Evolutionary conservation across 2,888 invertebrate genomes (phyloP).

Genomic region (Phalera bucephala): DNA sequence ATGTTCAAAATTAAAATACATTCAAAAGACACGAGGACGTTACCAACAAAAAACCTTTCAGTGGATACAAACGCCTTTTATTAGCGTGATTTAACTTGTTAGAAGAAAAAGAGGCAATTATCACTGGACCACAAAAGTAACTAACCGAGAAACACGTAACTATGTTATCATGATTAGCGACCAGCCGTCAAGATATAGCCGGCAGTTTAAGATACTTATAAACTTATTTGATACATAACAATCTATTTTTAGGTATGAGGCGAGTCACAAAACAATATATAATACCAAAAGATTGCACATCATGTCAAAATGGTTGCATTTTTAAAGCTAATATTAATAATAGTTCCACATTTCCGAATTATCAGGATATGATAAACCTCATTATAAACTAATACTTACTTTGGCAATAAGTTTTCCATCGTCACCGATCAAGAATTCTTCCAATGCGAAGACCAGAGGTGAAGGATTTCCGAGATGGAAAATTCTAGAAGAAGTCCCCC

Average conservation of each 20-base stretch:
- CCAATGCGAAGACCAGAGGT: slow-evolving; percentile 72
- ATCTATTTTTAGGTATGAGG: neutral
- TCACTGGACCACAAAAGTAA: slow-evolving; percentile 2
- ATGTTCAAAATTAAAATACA: neutral
- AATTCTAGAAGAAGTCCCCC: slow-evolving; percentile 72
- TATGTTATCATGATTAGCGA: slow-evolving; percentile 11
- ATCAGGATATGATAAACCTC: no score
- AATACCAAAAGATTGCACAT: no score
- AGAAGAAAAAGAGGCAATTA: slow-evolving; percentile 1
- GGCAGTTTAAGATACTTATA: neutral
- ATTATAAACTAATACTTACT: slow-evolving; percentile 55
- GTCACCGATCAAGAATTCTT: slow-evolving; percentile 70
- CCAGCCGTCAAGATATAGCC: neutral
- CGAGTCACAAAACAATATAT: no score
- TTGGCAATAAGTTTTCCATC: slow-evolving; percentile 72
- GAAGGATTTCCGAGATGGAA: slow-evolving; percentile 78
- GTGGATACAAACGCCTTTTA: no score
- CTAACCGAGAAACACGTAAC: slow-evolving; percentile 9
- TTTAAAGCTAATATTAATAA: no score
- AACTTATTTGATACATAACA: neutral
- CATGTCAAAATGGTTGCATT: no score
- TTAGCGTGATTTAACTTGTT: no score
- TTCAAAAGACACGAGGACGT: neutral
- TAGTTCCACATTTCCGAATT: no score
- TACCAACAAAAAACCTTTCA: no score